Percentiles rank a stretch among this genome's conserved stretches.
These are phyloP conservation scores for Biston betularia DNA, from an alignment of 2,888 invertebrate species.

Conservation along the genomic window DNA sequence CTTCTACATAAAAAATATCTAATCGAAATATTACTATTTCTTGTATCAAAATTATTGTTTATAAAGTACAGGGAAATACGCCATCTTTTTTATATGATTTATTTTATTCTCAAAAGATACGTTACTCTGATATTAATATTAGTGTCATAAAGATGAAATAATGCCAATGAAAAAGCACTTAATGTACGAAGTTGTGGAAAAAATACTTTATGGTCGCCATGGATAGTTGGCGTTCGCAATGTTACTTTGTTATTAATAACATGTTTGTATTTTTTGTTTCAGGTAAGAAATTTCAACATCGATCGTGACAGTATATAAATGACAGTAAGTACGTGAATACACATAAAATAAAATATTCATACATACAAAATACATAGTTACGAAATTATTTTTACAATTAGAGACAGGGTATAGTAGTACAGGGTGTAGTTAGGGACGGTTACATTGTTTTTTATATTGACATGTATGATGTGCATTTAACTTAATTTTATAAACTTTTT, in stretches of 20 bases:
- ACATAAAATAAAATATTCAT: too few relatives aligned
- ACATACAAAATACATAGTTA: too few relatives aligned
- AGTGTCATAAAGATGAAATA: constrained; percentile 3
- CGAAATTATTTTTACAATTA: too few relatives aligned
- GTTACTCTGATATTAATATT: background rate
- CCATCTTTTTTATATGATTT: background rate
- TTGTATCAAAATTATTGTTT: too few relatives aligned
- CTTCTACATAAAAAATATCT: too few relatives aligned
- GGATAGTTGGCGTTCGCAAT: background rate
- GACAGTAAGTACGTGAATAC: background rate
- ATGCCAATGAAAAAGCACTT: background rate
- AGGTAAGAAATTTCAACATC: constrained; percentile 22
- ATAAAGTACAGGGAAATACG: too few relatives aligned
- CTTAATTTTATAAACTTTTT: too few relatives aligned
- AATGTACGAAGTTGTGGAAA: background rate
- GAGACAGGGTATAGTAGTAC: too few relatives aligned
- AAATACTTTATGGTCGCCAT: background rate
- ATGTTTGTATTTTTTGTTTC: constrained; percentile 16
- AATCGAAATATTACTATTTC: too few relatives aligned
- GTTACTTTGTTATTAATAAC: background rate
- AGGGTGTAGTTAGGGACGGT: too few relatives aligned
- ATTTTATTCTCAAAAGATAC: constrained; percentile 2
- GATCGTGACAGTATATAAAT: background rate
- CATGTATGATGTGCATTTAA: too few relatives aligned
- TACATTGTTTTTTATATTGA: too few relatives aligned